A percentile compares a stretch with the other conserved stretches of the same genome.
Evolutionary conservation across 2,888 invertebrate species (phyloP).

Genomic region (Andrena chrysosceles): DNA sequence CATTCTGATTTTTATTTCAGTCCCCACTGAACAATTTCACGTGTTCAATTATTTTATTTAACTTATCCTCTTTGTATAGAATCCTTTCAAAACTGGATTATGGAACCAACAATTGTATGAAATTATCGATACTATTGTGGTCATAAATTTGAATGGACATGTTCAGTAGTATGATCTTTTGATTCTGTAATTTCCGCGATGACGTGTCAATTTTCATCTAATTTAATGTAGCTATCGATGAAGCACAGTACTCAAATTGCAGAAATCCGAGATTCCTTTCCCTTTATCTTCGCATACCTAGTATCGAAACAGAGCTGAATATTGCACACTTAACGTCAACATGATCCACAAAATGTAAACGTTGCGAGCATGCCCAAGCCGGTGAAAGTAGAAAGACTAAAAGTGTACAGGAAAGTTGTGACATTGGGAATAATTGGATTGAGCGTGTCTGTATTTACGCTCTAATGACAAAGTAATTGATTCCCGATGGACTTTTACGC

Average conservation of each 20-base stretch:
- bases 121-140: too few species aligned
- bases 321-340: neutral
- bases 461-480: slow-evolving; percentile 69
- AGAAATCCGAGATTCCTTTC: neutral
- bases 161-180: too few species aligned
- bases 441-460: slow-evolving; percentile 37
- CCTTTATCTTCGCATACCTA: neutral
- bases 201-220: too few species aligned
- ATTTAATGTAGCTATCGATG: neutral
- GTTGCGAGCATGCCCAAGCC: neutral
- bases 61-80: too few species aligned
- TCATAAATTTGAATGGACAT: too few species aligned
- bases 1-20: too few species aligned
- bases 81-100: too few species aligned
- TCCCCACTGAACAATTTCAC: too few species aligned
- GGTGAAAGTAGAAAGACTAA: neutral
- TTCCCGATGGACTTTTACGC: slow-evolving; percentile 67
- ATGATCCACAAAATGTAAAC: neutral
- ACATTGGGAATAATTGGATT: slow-evolving; percentile 4
- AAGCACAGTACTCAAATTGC: neutral
- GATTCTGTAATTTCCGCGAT: too few species aligned
- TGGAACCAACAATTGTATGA: too few species aligned
- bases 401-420: neutral
- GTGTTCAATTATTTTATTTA: too few species aligned
- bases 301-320: neutral